Evolutionary conservation across 2,888 invertebrate species (phyloP).

Genomic region (Eutolmus rufibarbis): DNA sequence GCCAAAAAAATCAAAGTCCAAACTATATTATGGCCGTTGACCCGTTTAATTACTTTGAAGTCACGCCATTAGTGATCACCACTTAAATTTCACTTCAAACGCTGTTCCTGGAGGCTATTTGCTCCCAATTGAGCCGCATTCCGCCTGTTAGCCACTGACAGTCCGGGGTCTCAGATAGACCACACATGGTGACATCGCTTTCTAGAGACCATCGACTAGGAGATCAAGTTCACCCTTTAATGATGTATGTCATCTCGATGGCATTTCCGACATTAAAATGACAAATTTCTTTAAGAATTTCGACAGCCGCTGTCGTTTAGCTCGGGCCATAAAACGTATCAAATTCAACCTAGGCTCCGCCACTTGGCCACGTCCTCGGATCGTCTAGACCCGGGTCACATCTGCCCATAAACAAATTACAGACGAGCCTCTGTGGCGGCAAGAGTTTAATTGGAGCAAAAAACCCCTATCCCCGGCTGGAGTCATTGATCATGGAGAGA

Average conservation of each 20-base stretch:
- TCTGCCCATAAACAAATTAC: constrained; percentile 12
- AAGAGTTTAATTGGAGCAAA: constrained; percentile 10
- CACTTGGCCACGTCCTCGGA: not conserved
- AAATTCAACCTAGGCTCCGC: not conserved
- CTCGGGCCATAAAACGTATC: not conserved
- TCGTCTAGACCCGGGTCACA: constrained; percentile 8
- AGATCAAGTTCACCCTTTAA: not conserved
- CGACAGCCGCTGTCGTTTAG: not conserved
- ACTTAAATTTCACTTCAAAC: not conserved
- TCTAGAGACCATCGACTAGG: not conserved
- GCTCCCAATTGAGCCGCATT: not conserved
- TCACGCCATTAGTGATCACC: not conserved
- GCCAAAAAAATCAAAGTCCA: not conserved
- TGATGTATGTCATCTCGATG: not conserved
- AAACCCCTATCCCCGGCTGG: not conserved
- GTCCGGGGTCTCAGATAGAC: not conserved
- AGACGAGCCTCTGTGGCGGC: not conserved
- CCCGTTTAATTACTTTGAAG: not conserved
- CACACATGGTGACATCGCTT: not conserved
- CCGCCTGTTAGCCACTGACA: not conserved
- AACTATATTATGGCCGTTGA: not conserved
- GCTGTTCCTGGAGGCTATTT: not conserved
- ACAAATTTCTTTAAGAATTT: constrained; percentile 20
- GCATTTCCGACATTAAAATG: constrained; percentile 20
- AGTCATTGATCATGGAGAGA: not conserved